Evolutionary conservation across 2,888 invertebrate genomes (phyloP), one percentile per base, ranked within the genome.

Genomic region (Lasiommata megera): DNA sequence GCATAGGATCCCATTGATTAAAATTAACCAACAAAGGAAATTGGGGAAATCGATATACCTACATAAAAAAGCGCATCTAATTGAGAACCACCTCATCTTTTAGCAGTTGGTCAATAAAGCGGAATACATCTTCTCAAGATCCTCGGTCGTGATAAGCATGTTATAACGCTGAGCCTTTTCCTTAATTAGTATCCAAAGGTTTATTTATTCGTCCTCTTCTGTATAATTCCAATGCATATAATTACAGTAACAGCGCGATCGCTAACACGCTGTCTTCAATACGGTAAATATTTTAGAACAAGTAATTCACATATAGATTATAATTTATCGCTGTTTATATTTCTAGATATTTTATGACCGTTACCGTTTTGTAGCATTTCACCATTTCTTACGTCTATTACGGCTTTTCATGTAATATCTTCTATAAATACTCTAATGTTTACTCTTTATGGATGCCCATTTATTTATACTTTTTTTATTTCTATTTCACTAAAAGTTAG

Each of bases 181-280:
- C 70, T 64, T 77, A 75, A 77, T 77, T 73, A 71, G 67, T 71
- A 63, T 58, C 61, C 62, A 58, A 67, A 59, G 59, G 59, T 56
- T 47, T 36, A 51, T 59, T 52, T 46, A 46, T 29, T 46, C 47
- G 51, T 59, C 34, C 40, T 62, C 62, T 62, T 46, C 51, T 54
- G 56, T 51, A 52, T 50, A 46, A 52, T 57, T 40, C 46, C 52
- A 29, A 57, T 57, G 57, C 52, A 57, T 57, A 47, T 46, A 46
- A 31, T 52, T 46, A 57, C 46, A 57, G 52, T 57, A 52, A 47
- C 46, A 8, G 23, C 46, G 52, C 43, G 52, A 71, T 78, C 44
- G 71, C 70, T 62, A 65, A 60, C 68, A 72, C 73, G 74, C 70
- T 72, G 74, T 76, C 81, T 79, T 80, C 80, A 77, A 77, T 69